Evolutionary conservation across 2,888 invertebrate species (phyloP), one percentile per base, ranked within the genome.

Genomic region (Steromphala cineraria): DNA sequence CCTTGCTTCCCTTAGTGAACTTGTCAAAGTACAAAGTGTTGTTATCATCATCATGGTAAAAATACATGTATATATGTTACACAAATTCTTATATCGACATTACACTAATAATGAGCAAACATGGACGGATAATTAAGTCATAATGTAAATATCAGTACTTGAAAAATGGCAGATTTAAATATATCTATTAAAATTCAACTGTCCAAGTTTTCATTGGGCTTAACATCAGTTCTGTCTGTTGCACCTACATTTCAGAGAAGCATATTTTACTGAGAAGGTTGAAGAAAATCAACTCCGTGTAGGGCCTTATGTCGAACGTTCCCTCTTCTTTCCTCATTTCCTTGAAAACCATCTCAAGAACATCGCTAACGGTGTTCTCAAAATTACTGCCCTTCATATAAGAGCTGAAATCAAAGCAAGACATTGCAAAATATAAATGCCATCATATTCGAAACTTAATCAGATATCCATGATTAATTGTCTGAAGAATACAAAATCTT

Each of bases 1-100:
- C 86, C 77, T 85, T 86, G 10, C 85, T 83, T 19, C 84, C 86
- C 15, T 81, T 79, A 1, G 86, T 80, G 13, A 85, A 19, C 2
- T 74, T 10, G 19, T 82, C 67, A 53, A 67, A n/a, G n/a, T n/a
- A n/a, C n/a, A n/a, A n/a, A n/a, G n/a, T n/a, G n/a, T n/a, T n/a
- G n/a, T n/a, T n/a, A n/a, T n/a, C n/a, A n/a, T n/a, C n/a, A n/a
- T n/a, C n/a, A n/a, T n/a, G n/a, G n/a, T n/a, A n/a, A n/a, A n/a
- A n/a, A n/a, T n/a, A n/a, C n/a, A n/a, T n/a, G n/a, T n/a, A n/a
- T n/a, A n/a, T n/a, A n/a, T n/a, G n/a, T n/a, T n/a, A n/a, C n/a
- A n/a, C n/a, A n/a, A n/a, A n/a, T n/a, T n/a, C n/a, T n/a, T n/a
- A n/a, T n/a, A n/a, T n/a, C n/a, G n/a, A n/a, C n/a, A n/a, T n/a